A percentile compares a stretch with the other conserved stretches of the same genome.
These are phyloP conservation scores for Temnothorax longispinosus DNA, from an alignment of 1,140 invertebrate genomes.

Conservation along the genomic window DNA sequence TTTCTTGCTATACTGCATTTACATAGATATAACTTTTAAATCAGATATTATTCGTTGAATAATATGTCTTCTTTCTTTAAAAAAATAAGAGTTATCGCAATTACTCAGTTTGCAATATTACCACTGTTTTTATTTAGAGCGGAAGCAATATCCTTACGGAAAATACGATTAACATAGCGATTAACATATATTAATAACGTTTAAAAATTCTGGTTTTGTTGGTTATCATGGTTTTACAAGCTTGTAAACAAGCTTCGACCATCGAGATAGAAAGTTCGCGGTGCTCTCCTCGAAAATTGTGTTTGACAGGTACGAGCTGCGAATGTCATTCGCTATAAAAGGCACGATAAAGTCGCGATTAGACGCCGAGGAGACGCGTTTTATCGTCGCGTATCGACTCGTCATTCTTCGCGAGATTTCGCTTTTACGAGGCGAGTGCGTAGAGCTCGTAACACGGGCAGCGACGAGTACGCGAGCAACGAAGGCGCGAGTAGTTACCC, in stretches of 20 bases:
- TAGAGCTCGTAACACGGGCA: constrained; percentile 42
- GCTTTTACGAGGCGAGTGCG: constrained; percentile 60
- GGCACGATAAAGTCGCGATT: constrained; percentile 32
- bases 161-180: background rate
- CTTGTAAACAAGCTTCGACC: background rate
- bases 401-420: constrained; percentile 57
- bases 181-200: background rate
- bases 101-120: background rate
- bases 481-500: constrained; percentile 40
- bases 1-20: background rate
- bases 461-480: constrained; percentile 4
- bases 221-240: background rate
- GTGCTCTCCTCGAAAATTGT: constrained; percentile 10
- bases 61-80: background rate
- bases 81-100: background rate
- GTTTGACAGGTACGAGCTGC: background rate
- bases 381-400: constrained; percentile 37
- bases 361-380: constrained; percentile 47
- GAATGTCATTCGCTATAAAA: background rate
- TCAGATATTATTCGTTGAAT: background rate
- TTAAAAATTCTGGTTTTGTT: background rate
- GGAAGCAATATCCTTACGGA: background rate
- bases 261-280: background rate
- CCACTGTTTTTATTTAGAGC: background rate
- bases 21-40: background rate